A percentile compares a stretch with the other conserved stretches of the same genome.
phyloP scores from a whole-genome alignment of 1,140 invertebrate genomes.

The Scaptodrosophila lebanonensis region DNA sequence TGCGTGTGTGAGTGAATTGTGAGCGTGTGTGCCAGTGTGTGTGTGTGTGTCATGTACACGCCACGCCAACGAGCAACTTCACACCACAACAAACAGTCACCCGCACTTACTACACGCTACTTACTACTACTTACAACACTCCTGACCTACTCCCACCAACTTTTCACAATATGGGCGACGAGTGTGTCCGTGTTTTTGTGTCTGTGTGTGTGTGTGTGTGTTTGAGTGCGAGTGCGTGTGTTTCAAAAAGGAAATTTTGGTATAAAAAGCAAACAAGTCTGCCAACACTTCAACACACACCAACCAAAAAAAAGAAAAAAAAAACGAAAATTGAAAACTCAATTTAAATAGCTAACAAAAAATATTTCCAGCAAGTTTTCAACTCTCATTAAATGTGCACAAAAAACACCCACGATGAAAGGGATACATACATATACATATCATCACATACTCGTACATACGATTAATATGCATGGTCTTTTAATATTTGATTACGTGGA shows the following conservation, averaged over 20 bases:
- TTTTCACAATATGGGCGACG: neutral
- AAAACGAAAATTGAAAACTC: constrained; percentile 45
- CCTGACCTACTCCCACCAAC: constrained; percentile 58
- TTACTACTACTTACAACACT: constrained; percentile 43
- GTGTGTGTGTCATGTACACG: constrained; percentile 46
- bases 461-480: too few species aligned
- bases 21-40: constrained; percentile 3
- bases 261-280: constrained; percentile 43
- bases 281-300: too few species aligned
- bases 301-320: too few species aligned
- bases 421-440: too few species aligned
- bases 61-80: constrained; percentile 62
- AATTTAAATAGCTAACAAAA: constrained; percentile 54
- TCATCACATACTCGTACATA: too few species aligned
- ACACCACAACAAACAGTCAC: constrained; percentile 52
- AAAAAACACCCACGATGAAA: constrained; percentile 18
- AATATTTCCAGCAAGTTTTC: constrained; percentile 24
- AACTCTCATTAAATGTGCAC: constrained; percentile 61
- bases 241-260: constrained; percentile 47
- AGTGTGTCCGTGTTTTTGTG: constrained; percentile 18
- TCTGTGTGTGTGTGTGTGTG: constrained; percentile 21
- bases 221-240: constrained; percentile 1
- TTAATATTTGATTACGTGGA: too few species aligned
- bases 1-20: constrained; percentile 31
- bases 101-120: constrained; percentile 55